Evolutionary conservation across 2,888 invertebrate genomes (phyloP).

Genomic region (Stomorhina lunata): DNA sequence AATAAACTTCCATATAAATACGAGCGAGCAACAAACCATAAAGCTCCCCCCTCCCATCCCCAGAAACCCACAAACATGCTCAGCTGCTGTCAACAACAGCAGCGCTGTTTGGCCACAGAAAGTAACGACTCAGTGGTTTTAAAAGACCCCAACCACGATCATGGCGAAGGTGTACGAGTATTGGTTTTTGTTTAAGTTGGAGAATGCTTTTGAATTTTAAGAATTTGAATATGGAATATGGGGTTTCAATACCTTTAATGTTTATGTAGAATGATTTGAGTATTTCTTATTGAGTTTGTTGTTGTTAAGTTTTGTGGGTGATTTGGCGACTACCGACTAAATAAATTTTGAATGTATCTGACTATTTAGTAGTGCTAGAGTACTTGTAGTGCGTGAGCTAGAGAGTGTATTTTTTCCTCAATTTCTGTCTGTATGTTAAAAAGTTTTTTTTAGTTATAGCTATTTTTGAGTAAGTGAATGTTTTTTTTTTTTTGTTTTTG

Average conservation of each 20-base stretch:
- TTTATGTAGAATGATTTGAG: background rate
- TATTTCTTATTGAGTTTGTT: background rate
- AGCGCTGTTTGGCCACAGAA: constrained; percentile 1
- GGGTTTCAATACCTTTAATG: constrained; percentile 26
- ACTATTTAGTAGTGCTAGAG: background rate
- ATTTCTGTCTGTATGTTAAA: constrained; percentile 19
- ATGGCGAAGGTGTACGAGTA: background rate
- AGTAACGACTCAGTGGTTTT: background rate
- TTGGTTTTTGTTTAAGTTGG: background rate
- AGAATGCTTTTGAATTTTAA: constrained; percentile 25
- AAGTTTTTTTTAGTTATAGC: background rate
- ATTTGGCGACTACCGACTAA: constrained; percentile 40
- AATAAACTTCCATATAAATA: background rate
- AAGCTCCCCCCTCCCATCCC: background rate
- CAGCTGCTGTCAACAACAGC: background rate
- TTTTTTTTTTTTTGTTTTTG: constrained; percentile 41
- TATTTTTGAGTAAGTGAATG: constrained; percentile 28
- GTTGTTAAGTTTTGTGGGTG: constrained; percentile 54
- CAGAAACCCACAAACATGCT: background rate
- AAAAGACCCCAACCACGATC: background rate
- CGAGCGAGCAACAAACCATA: background rate
- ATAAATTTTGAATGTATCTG: background rate
- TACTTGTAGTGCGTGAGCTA: constrained; percentile 28
- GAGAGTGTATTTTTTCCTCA: constrained; percentile 35
- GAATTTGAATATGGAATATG: constrained; percentile 60